These are phyloP conservation scores for Apostichopus japonicus DNA, from an alignment of 35 echinoderm and acorn worm species.

Conservation along the genomic window DNA sequence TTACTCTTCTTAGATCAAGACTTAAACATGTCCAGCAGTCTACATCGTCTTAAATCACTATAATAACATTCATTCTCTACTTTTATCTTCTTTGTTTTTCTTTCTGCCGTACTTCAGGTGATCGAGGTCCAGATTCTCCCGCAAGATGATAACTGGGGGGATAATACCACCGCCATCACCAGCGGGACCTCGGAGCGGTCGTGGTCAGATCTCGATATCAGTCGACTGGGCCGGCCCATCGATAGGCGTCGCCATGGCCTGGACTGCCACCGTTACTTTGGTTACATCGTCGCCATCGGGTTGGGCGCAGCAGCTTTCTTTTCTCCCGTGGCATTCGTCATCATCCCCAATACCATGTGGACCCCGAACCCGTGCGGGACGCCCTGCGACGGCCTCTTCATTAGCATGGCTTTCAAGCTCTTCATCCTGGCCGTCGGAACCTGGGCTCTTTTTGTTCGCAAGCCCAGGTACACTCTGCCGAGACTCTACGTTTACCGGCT, in stretches of 20 bases:
- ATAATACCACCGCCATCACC: conserved; percentile 97
- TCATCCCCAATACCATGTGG: conserved; percentile 80
- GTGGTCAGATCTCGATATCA: conserved; percentile 79
- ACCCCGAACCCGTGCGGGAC: conserved; percentile 60
- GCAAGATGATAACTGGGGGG: conserved; percentile 99
- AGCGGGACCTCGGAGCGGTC: conserved; percentile 93
- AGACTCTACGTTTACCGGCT: conserved; percentile 85
- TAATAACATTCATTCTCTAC: too few relatives aligned
- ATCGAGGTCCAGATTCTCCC: conserved; percentile 96
- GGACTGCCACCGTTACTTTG: conserved; percentile 75
- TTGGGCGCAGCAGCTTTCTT: conserved; percentile 75
- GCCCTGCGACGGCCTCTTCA: conserved; percentile 94
- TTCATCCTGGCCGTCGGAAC: conserved; percentile 85
- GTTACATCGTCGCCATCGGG: conserved; percentile 59
- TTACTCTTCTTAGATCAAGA: too few relatives aligned
- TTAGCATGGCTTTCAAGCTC: conserved; percentile 97
- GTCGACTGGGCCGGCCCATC: conserved; percentile 68
- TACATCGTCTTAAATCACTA: background rate
- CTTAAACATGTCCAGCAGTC: background rate
- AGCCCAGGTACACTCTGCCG: conserved; percentile 76
- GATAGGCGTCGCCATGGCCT: conserved; percentile 69
- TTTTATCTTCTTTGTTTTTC: background rate
- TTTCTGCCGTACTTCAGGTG: conserved; percentile 59
- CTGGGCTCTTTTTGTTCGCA: conserved; percentile 88
- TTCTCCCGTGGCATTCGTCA: conserved; percentile 92